A percentile compares a stretch with the other conserved stretches of the same genome.
phyloP scores from a whole-genome alignment of 1,140 invertebrate species.

The Lordiphosa collinella region DNA sequence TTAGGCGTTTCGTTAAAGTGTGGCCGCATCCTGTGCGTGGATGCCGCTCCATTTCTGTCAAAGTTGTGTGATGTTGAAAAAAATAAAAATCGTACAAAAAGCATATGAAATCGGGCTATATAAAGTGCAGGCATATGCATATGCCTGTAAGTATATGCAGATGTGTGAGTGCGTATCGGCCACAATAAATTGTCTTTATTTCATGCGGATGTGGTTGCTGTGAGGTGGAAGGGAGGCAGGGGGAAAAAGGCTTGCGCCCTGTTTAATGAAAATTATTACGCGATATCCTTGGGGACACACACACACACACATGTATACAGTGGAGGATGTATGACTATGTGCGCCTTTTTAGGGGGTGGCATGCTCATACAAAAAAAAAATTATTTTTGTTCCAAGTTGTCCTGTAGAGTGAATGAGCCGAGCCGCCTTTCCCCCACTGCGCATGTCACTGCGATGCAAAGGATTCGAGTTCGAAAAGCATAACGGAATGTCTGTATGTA shows the following conservation, averaged over 20 bases:
- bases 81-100: constrained; percentile 26
- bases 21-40: constrained; percentile 44
- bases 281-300: constrained; percentile 59
- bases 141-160: constrained; percentile 11
- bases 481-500: constrained; percentile 27
- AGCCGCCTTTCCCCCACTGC: constrained; percentile 40
- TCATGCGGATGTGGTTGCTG: constrained; percentile 52
- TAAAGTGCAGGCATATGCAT: neutral
- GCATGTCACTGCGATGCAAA: constrained; percentile 55
- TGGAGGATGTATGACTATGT: constrained; percentile 54
- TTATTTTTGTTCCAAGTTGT: constrained; percentile 19
- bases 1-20: constrained; percentile 18
- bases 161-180: constrained; percentile 51
- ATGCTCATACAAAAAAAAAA: constrained; percentile 34
- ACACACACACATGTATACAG: constrained; percentile 7
- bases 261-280: constrained; percentile 71
- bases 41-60: constrained; percentile 66
- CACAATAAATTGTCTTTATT: constrained; percentile 69
- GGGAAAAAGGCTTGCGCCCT: constrained; percentile 49
- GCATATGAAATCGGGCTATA: constrained; percentile 41
- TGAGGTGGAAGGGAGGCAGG: constrained; percentile 2
- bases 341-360: constrained; percentile 55
- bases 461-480: constrained; percentile 49
- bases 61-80: constrained; percentile 60
- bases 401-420: constrained; percentile 40